Percentiles rank a stretch among this genome's conserved stretches.
These are phyloP conservation scores for Drymodes brunneopygia DNA, from an alignment of 2,113 vertebrate species.

Conservation along the genomic window DNA sequence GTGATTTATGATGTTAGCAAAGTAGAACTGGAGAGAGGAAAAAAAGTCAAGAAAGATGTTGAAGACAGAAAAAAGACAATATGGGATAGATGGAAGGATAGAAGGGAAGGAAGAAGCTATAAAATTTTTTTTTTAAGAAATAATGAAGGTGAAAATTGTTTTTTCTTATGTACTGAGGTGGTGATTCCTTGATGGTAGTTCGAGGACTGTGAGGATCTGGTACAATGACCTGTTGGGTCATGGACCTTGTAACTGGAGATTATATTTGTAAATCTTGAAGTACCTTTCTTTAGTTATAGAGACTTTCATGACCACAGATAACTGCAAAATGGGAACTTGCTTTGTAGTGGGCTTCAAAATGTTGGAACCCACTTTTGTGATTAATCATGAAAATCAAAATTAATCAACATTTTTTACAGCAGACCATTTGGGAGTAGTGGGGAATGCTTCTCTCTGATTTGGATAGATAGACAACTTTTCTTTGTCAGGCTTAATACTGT, in stretches of 20 bases:
- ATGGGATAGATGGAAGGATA: background rate
- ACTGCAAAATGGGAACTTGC: background rate
- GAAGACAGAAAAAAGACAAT: background rate
- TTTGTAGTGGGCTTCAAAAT: background rate
- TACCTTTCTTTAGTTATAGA: background rate
- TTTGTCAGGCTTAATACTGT: background rate
- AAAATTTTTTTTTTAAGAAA: background rate
- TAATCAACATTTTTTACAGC: background rate
- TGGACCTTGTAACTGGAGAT: background rate
- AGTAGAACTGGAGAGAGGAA: background rate
- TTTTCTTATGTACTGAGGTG: background rate
- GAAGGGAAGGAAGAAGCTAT: background rate
- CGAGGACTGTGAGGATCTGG: background rate
- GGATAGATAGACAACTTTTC: background rate
- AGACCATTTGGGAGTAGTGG: background rate
- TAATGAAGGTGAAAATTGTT: background rate
- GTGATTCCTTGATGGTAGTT: background rate
- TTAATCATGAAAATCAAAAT: background rate
- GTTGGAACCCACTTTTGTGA: background rate
- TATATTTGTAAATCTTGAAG: background rate
- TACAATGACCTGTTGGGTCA: background rate
- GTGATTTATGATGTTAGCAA: background rate
- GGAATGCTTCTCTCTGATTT: background rate
- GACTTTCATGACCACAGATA: background rate
- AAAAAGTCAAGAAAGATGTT: background rate